Conservation (phyloP, 2,113 vertebrate genomes). For the Peucedramus taeniatus region DNA sequence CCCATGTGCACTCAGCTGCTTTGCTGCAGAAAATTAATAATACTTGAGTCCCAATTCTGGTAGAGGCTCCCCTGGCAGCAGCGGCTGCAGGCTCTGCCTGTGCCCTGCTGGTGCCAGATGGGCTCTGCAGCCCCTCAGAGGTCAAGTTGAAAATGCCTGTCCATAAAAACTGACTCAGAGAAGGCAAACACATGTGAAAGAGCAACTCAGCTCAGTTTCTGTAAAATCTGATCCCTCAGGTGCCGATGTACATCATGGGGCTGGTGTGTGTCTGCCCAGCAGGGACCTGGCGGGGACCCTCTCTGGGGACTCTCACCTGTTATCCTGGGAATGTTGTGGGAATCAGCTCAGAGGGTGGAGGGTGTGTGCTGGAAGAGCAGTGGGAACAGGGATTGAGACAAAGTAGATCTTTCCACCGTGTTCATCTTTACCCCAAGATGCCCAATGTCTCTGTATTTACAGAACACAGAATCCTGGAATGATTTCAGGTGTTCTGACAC, state of each 20-base stretch:
- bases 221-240: background rate
- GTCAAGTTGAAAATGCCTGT: background rate
- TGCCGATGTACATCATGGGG: accelerated
- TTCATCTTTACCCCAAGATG: background rate
- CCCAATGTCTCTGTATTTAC: accelerated
- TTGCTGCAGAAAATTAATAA: slow-evolving; percentile 15
- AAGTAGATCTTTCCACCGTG: accelerated
- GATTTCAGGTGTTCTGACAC: background rate
- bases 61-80: background rate
- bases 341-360: background rate
- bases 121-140: background rate
- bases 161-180: background rate
- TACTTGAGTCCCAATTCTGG: background rate
- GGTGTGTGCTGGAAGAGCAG: background rate
- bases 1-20: background rate
- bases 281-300: background rate
- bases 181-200: background rate
- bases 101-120: accelerated
- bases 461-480: background rate
- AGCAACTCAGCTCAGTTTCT: background rate
- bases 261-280: background rate
- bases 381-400: background rate
- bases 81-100: background rate
- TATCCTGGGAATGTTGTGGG: background rate
- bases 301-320: accelerated